phyloP scores from a whole-genome alignment of 2,888 invertebrate genomes.

The Kryphioiulus occultus region DNA sequence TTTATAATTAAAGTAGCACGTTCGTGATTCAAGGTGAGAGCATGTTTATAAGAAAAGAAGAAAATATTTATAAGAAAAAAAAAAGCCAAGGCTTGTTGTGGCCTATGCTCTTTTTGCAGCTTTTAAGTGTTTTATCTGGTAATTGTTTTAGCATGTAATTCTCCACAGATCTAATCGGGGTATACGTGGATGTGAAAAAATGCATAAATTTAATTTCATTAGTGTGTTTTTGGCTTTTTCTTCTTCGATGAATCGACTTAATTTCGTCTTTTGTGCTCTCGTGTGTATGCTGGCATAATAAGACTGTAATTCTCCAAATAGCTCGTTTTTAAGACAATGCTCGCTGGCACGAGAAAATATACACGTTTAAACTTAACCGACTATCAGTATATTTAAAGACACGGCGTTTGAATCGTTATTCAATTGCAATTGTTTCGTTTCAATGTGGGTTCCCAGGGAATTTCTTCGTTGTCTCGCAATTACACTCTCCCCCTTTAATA shows the following conservation, averaged over 20 bases:
- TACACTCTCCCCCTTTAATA: constrained; percentile 15
- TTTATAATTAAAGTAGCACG: background rate
- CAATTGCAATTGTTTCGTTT: constrained; percentile 12
- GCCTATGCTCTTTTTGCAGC: background rate
- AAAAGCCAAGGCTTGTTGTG: too few species aligned
- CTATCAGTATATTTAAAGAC: background rate
- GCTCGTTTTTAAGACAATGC: background rate
- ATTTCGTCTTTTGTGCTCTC: background rate
- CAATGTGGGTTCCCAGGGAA: constrained; percentile 17
- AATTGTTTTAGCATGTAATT: background rate
- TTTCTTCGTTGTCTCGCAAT: background rate
- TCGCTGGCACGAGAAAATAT: background rate
- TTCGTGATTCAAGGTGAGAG: too few species aligned
- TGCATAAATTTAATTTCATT: background rate
- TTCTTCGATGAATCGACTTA: constrained; percentile 8
- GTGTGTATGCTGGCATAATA: background rate
- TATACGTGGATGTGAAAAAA: background rate
- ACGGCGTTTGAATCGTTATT: background rate
- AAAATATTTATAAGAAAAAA: too few species aligned
- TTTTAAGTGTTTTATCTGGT: background rate
- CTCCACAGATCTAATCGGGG: background rate
- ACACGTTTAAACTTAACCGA: background rate
- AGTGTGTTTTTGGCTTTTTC: background rate
- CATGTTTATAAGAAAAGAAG: too few species aligned
- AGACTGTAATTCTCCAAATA: background rate